Evolutionary conservation across 2,888 invertebrate genomes (phyloP), one percentile per base, ranked within the genome.

Genomic region (Tromatobia lineatoria): DNA sequence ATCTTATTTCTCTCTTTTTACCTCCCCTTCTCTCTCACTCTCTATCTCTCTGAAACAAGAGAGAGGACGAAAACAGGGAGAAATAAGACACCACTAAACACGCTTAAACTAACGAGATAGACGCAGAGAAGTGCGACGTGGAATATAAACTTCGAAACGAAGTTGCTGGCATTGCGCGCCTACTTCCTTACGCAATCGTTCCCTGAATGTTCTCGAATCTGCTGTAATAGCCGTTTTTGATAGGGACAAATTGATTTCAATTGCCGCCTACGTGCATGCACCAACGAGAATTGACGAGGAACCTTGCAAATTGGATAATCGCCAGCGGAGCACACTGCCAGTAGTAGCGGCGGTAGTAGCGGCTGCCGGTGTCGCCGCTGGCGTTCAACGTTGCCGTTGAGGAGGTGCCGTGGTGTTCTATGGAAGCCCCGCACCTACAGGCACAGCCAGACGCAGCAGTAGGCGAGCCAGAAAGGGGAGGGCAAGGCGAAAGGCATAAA

Each of bases 241-340:
- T 87, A 82, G 85, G 83, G 87, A 87, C 87, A 88, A 90, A 92
- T 92, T 91, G 90, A 90, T 88, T 90, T 87, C 88, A 91, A 92
- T 91, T 90, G 90, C 90, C 89, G 82, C 84, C 85, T 87, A 86
- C 87, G 87, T 87, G 85, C 85, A 87, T 86, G 84, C 88, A 88
- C 89, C 90, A 89, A 88, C 88, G 89, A 89, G 89, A 90, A 90
- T 91, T 91, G 90, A 90, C 90, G 89, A 90, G 88, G 87, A 89
- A 88, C 89, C 87, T 87, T 87, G 87, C 88, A 89, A 90, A 92
- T 91, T 92, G 92, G 90, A 91, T 92, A 92, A 92, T 92, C 89
- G 89, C 87, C 88, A 88, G 85, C 86, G 89, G 84, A 86, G 85
- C 85, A 80, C 76, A 79, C 80, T 77, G 45, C 81, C 69, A 15